Conservation (phyloP, 2,888 invertebrate genomes). For the Gari tellinella region DNA sequence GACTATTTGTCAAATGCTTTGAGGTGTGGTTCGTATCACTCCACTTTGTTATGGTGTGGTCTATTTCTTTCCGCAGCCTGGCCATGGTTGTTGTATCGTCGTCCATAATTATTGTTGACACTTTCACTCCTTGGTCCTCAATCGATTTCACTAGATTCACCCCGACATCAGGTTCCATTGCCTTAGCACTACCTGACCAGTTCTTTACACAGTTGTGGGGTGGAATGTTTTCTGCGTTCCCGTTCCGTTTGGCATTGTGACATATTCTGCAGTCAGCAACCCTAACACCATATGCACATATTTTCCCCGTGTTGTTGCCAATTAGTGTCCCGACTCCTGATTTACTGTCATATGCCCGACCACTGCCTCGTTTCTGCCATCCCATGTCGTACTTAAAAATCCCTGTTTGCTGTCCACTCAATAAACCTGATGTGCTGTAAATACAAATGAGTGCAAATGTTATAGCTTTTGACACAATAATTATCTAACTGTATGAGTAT, state of each 20-base stretch:
- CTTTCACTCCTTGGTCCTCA: slow-evolving; percentile 36
- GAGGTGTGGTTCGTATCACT: slow-evolving; percentile 44
- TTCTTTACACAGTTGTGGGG: slow-evolving; percentile 15
- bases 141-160: slow-evolving; percentile 12
- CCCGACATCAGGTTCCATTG: slow-evolving; percentile 35
- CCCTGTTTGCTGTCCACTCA: slow-evolving; percentile 8
- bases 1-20: slow-evolving; percentile 43
- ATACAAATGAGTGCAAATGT: no score
- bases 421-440: no score
- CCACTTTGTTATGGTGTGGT: slow-evolving; percentile 40
- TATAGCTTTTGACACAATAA: no score
- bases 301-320: slow-evolving; percentile 40
- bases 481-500: no score
- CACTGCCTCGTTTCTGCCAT: slow-evolving; percentile 42
- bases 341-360: slow-evolving; percentile 40
- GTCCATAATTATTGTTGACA: slow-evolving; percentile 42
- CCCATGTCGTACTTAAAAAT: slow-evolving; percentile 46
- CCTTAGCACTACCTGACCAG: slow-evolving; percentile 29
- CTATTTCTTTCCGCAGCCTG: slow-evolving; percentile 17
- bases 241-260: background rate
- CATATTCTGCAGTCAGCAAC: slow-evolving; percentile 31
- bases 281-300: slow-evolving; percentile 35
- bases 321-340: slow-evolving; percentile 40
- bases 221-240: background rate
- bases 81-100: slow-evolving; percentile 53